Base-by-base conservation (phyloP, 2,113 vertebrate species). In the Vimba vimba region DNA sequence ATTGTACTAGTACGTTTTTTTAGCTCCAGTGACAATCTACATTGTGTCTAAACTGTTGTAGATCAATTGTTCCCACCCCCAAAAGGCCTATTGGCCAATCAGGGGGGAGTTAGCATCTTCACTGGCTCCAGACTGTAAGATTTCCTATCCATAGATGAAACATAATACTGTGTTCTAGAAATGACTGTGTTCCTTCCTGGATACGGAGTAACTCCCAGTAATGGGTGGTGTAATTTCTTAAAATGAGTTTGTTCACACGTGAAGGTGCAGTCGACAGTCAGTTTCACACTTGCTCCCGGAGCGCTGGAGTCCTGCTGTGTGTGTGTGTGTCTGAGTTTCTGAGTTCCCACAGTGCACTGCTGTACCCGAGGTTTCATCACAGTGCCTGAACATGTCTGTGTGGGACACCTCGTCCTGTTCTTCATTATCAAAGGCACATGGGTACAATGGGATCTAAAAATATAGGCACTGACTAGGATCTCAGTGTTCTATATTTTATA, bases 231-330 rank as follows among this genome's bases (percentile, higher is more conserved):
- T 30, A 45, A 71, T 62, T 21, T 66, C 25, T 47, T 86, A 13
- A 60, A 52, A 86, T 60, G n/a, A 86, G n/a, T 79, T 80, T 25
- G 73, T 86, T 86, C 77, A 57, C 84, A 86, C 77, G 25, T 57
- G 69, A 33, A 82, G 43, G 59, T 68, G 39, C 25, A 82, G 59
- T 6, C 39, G 62, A 52, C 79, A 52, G 79, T 62, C 25, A 10
- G n/a, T 50, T 82, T 68, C 79, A 82, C 79, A 68, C 79, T 21
- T 66, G 1, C 25, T 13, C 4, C 8, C 60, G 11, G 62, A 82
- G 79, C 43, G 10, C 60, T 50, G 60, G 60, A 64, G 57, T 25
- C 57, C 25, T 17, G 52, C 78, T 19, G 57, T 80, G 36, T 62
- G 59, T 62, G 59, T 45, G 78, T 80, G 39, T 25, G n/a, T 66